Conservation (phyloP, 1,140 invertebrate species). For the Cyclargus thomasi region DNA sequence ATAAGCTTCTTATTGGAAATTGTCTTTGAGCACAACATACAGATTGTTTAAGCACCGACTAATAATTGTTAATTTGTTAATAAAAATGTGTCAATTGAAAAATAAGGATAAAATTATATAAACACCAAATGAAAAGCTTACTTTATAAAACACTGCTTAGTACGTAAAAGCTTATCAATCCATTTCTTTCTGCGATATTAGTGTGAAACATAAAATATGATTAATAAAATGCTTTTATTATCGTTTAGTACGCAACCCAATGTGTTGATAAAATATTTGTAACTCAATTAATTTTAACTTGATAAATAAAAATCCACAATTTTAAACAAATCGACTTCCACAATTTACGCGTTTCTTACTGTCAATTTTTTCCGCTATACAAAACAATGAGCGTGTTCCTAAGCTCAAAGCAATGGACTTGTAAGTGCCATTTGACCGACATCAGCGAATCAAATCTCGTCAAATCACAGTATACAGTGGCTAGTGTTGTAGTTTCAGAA, state of each 20-base stretch:
- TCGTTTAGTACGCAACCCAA: background rate
- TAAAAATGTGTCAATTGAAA: background rate
- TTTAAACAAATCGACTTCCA: conserved; percentile 4
- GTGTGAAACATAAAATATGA: background rate
- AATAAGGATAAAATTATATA: background rate
- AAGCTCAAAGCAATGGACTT: no score
- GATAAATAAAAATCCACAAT: background rate
- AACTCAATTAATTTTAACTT: background rate
- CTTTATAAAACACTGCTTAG: background rate
- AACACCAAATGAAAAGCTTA: background rate
- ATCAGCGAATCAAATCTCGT: no score
- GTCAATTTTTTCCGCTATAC: conserved; percentile 15
- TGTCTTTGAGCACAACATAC: background rate
- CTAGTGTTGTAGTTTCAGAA: no score
- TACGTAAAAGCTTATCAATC: background rate
- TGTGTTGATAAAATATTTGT: background rate
- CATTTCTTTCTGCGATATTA: background rate
- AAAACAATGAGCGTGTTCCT: background rate
- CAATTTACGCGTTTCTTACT: conserved; percentile 10
- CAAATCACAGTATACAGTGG: no score
- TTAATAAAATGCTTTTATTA: background rate
- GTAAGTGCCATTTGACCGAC: background rate
- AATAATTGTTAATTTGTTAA: background rate
- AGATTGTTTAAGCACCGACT: background rate
- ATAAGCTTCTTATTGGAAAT: background rate